A percentile compares a stretch with the other conserved stretches of the same genome.
Evolutionary conservation across 2,113 vertebrate species (phyloP).

Genomic region (Mus spicilegus): DNA sequence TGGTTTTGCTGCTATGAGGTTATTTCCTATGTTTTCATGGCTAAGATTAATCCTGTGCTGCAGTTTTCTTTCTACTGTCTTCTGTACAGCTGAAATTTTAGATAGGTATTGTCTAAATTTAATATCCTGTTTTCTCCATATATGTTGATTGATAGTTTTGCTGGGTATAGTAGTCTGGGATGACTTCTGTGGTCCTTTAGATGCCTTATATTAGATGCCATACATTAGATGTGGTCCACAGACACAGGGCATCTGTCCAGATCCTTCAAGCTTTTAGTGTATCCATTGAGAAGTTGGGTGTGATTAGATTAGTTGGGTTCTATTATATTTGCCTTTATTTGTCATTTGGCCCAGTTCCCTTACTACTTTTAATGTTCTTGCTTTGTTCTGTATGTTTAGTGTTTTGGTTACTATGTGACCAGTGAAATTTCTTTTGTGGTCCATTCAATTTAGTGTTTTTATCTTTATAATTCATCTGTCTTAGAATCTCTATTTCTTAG

Average conservation of each 20-base stretch:
- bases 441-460: neutral
- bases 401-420: neutral
- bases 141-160: neutral
- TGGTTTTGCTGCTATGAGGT: neutral
- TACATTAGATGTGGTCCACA: no score
- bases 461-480: no score
- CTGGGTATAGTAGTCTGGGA: neutral
- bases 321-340: neutral
- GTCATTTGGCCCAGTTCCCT: neutral
- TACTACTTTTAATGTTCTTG: neutral
- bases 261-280: neutral
- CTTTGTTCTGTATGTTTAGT: neutral
- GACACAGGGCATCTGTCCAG: neutral
- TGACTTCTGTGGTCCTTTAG: neutral
- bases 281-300: neutral
- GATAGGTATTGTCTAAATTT: neutral
- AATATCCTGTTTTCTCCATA: neutral
- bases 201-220: no score
- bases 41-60: neutral
- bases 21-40: neutral
- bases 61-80: neutral
- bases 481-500: no score
- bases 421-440: neutral
- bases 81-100: neutral
- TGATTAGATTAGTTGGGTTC: neutral